A percentile compares a stretch with the other conserved stretches of the same genome.
Conservation (phyloP, 2,797 vertebrate species). For the Falco berigora region DNA sequence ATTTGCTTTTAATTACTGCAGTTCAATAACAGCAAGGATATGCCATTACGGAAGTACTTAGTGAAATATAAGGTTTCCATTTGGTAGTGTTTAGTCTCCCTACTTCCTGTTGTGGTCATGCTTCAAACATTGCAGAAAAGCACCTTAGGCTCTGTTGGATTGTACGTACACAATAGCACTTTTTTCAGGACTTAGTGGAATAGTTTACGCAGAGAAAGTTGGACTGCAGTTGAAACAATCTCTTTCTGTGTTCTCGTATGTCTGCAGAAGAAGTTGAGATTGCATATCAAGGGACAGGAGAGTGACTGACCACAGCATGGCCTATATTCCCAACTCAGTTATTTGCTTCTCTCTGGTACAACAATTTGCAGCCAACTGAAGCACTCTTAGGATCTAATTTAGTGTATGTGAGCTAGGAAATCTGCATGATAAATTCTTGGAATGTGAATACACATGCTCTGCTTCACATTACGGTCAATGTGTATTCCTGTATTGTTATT, state of each 20-base stretch:
- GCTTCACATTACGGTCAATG: not conserved
- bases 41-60: not conserved
- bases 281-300: not conserved
- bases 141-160: not conserved
- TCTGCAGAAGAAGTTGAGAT: not conserved
- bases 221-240: not conserved
- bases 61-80: not conserved
- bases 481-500: not conserved
- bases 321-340: not conserved
- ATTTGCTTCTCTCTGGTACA: not conserved
- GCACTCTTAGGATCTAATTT: not conserved
- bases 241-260: not conserved
- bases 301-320: not conserved
- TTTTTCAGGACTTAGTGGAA: not conserved
- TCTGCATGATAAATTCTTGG: not conserved
- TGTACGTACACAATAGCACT: not conserved
- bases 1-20: slow-evolving; percentile 22
- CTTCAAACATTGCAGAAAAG: not conserved
- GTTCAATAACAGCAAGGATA: not conserved
- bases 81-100: not conserved
- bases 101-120: not conserved
- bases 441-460: not conserved
- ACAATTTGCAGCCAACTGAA: not conserved
- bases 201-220: not conserved
- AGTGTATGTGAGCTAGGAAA: not conserved